Percentiles rank a stretch among this genome's conserved stretches.
These are phyloP conservation scores for Pyrrhosoma nymphula DNA, from an alignment of 2,888 invertebrate species.

Conservation along the genomic window DNA sequence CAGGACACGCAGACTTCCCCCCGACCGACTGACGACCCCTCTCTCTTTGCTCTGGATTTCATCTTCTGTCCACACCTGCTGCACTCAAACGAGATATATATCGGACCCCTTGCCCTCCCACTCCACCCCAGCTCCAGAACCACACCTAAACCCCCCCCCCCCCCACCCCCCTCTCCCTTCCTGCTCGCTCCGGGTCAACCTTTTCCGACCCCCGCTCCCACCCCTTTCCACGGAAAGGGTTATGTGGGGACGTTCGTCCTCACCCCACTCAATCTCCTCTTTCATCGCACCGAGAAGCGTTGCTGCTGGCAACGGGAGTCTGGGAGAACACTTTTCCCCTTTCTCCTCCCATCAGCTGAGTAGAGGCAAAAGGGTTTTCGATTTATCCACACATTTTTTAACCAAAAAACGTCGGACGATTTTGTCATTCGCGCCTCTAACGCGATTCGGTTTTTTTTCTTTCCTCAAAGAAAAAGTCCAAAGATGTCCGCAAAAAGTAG, in stretches of 20 bases:
- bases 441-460: not conserved
- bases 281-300: not conserved
- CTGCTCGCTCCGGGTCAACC: not conserved
- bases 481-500: slow-evolving; percentile 29
- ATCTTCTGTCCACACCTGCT: slow-evolving; percentile 64
- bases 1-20: slow-evolving; percentile 45
- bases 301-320: not conserved
- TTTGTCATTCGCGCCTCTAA: not conserved
- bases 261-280: not conserved
- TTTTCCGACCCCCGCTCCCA: not conserved
- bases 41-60: not conserved
- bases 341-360: not conserved
- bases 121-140: not conserved
- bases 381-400: not conserved
- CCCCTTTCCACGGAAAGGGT: slow-evolving; percentile 28
- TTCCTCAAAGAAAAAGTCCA: not conserved
- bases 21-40: not conserved
- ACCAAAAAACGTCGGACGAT: not conserved
- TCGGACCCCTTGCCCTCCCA: not conserved
- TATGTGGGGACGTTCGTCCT: slow-evolving; percentile 3
- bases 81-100: slow-evolving; percentile 58
- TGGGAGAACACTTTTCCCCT: not conserved
- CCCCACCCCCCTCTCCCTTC: not conserved
- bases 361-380: not conserved
- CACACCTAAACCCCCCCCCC: not conserved